These are phyloP conservation scores for Synanceia verrucosa DNA, from an alignment of 2,797 vertebrate species.

Conservation along the genomic window DNA sequence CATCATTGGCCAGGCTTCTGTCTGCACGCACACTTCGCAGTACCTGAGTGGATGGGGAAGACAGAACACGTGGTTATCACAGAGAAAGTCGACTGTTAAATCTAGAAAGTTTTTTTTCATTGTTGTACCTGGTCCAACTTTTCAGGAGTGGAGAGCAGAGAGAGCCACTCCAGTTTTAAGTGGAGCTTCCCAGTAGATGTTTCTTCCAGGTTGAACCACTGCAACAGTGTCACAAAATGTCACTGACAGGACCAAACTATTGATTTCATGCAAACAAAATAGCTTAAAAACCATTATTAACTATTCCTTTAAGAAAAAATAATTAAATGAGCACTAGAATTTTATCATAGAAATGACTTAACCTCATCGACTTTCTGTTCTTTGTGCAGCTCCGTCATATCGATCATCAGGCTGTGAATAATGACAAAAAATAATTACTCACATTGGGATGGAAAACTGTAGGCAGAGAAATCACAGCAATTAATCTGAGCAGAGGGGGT, in stretches of 20 bases:
- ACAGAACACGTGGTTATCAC: neutral
- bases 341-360: slow-evolving; percentile 34
- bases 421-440: slow-evolving; percentile 45
- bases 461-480: slow-evolving; percentile 24
- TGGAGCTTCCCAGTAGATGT: slow-evolving; percentile 92
- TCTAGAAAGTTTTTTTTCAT: neutral
- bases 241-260: neutral
- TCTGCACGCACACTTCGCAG: slow-evolving; percentile 90
- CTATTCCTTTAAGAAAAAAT: neutral
- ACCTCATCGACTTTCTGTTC: slow-evolving; percentile 96
- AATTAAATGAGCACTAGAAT: neutral
- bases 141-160: slow-evolving; percentile 86
- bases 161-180: slow-evolving; percentile 96
- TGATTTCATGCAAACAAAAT: neutral
- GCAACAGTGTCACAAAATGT: slow-evolving; percentile 13
- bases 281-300: neutral
- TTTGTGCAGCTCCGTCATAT: slow-evolving; percentile 93
- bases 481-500: slow-evolving; percentile 29
- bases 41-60: slow-evolving; percentile 80
- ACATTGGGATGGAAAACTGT: slow-evolving; percentile 12
- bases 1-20: slow-evolving; percentile 89
- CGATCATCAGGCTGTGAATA: slow-evolving; percentile 91
- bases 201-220: slow-evolving; percentile 98
- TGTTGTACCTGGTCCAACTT: slow-evolving; percentile 89
- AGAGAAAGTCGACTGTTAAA: neutral